These are phyloP conservation scores for Odontomyia ornata DNA, from an alignment of 2,888 invertebrate genomes.

Conservation along the genomic window DNA sequence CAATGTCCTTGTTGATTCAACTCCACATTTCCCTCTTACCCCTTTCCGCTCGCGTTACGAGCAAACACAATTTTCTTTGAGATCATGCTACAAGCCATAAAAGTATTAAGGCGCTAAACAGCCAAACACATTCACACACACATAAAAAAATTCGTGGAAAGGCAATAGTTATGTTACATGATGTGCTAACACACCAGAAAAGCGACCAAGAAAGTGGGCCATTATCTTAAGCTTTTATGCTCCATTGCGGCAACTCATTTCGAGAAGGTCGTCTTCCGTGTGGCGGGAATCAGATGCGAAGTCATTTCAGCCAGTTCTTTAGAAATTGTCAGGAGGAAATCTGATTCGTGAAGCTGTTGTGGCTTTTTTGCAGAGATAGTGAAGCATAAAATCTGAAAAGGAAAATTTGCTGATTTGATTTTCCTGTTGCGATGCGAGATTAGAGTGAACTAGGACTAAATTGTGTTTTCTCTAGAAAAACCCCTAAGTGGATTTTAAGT, in stretches of 20 bases:
- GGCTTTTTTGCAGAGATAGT: constrained; percentile 8
- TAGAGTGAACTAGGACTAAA: too few relatives aligned
- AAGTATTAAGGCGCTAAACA: constrained; percentile 17
- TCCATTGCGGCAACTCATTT: constrained; percentile 1
- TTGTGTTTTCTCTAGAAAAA: too few relatives aligned
- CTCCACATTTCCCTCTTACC: background rate
- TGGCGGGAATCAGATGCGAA: background rate
- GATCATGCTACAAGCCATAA: background rate
- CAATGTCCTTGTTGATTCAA: background rate
- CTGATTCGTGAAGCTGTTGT: background rate
- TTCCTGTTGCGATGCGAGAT: too few relatives aligned
- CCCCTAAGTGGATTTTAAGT: too few relatives aligned
- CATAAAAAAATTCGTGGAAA: background rate
- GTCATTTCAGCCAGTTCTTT: background rate
- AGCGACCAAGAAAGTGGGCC: constrained; percentile 15
- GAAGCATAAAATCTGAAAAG: background rate
- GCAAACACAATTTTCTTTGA: constrained; percentile 13
- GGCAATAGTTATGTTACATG: background rate
- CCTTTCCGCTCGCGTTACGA: background rate
- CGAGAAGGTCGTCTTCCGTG: constrained; percentile 6
- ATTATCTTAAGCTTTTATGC: constrained; percentile 16
- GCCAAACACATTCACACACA: background rate
- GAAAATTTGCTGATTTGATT: too few relatives aligned
- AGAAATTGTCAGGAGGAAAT: background rate
- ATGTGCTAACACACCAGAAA: background rate